These are phyloP conservation scores for Hybos culiciformis DNA, from an alignment of 2,888 invertebrate species.

Conservation along the genomic window DNA sequence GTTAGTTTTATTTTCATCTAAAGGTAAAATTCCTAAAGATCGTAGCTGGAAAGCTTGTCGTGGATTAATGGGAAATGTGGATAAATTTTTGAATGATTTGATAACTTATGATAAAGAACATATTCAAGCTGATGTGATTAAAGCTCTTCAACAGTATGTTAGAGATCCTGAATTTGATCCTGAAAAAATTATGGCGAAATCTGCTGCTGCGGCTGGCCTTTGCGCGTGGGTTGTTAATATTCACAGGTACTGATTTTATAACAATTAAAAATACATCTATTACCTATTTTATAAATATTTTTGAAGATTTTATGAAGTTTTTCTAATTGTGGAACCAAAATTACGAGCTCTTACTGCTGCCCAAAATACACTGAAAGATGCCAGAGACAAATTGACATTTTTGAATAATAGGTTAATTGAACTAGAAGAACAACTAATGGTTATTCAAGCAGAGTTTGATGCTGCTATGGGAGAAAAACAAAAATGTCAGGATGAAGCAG, in stretches of 20 bases:
- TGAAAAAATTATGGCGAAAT: slow-evolving; percentile 71
- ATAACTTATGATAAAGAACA: slow-evolving; percentile 87
- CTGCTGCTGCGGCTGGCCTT: slow-evolving; percentile 80
- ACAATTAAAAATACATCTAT: slow-evolving; percentile 2
- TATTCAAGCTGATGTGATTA: slow-evolving; percentile 75
- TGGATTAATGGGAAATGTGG: slow-evolving; percentile 79
- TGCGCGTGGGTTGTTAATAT: slow-evolving; percentile 94
- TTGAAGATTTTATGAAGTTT: slow-evolving; percentile 82
- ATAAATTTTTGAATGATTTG: slow-evolving; percentile 69
- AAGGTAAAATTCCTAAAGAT: slow-evolving; percentile 80
- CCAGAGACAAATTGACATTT: slow-evolving; percentile 61
- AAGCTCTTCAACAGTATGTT: slow-evolving; percentile 49
- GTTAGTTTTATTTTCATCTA: slow-evolving; percentile 66
- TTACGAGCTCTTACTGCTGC: slow-evolving; percentile 72
- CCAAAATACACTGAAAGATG: slow-evolving; percentile 68
- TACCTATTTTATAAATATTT: too few species aligned
- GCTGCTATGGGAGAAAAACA: slow-evolving; percentile 73
- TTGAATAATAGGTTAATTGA: slow-evolving; percentile 59
- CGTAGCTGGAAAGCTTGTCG: slow-evolving; percentile 86
- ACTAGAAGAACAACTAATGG: slow-evolving; percentile 58
- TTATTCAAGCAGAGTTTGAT: slow-evolving; percentile 70
- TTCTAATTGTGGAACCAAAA: slow-evolving; percentile 85
- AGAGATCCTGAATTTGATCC: slow-evolving; percentile 66
- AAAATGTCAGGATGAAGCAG: slow-evolving; percentile 85
- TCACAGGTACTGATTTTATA: slow-evolving; percentile 19